These are phyloP conservation scores for Scytalopus superciliaris DNA, from an alignment of 2,113 vertebrate genomes.

Conservation along the genomic window DNA sequence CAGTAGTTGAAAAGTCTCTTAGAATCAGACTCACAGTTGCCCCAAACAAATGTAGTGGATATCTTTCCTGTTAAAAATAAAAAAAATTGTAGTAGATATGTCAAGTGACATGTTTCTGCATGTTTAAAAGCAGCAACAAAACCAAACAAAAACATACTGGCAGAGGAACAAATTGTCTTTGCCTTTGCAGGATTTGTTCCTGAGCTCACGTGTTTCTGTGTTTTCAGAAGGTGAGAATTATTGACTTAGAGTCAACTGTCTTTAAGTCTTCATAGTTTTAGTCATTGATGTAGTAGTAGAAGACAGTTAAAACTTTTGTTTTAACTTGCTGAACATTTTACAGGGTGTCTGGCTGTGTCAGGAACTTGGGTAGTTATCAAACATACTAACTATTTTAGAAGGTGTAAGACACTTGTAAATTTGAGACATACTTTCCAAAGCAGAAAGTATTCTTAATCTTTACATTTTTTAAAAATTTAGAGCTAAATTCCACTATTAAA, in stretches of 20 bases:
- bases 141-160: not conserved
- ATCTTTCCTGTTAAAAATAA: not conserved
- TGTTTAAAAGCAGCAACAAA: not conserved
- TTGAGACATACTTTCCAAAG: not conserved
- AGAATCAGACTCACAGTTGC: not conserved
- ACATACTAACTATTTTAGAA: not conserved
- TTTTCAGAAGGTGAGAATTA: not conserved
- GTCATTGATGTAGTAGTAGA: not conserved
- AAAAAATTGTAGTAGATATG: not conserved
- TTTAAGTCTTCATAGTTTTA: not conserved
- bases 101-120: not conserved
- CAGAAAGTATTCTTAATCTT: not conserved
- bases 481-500: slow-evolving; percentile 77
- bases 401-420: not conserved
- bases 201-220: not conserved
- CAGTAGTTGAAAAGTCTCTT: not conserved
- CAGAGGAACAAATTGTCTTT: not conserved
- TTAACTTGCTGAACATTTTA: not conserved
- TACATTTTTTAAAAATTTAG: slow-evolving; percentile 65
- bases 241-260: not conserved
- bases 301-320: not conserved
- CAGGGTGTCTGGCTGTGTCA: not conserved
- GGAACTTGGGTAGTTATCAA: not conserved
- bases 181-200: not conserved
- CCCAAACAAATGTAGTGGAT: not conserved